A percentile compares a stretch with the other conserved stretches of the same genome.
Evolutionary conservation across 2,888 invertebrate genomes (phyloP).

Genomic region (Agriopis aurantiaria): DNA sequence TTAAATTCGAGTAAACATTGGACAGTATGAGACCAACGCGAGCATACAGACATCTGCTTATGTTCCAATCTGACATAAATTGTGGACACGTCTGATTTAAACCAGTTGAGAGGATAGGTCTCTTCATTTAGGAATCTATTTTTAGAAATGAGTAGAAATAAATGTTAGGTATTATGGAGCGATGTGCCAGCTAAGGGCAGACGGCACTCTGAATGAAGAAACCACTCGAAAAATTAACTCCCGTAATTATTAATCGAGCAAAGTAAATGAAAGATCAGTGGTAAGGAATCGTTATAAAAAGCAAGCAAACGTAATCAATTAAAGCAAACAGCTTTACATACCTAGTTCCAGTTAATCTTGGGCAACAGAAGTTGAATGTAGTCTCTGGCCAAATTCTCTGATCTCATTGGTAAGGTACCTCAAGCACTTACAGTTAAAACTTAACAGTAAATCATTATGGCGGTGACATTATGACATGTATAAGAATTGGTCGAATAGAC

Average conservation of each 20-base stretch:
- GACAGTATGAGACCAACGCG: conserved; percentile 59
- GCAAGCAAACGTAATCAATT: conserved; percentile 18
- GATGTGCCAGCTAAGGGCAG: conserved; percentile 25
- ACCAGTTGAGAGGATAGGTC: conserved; percentile 44
- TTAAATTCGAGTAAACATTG: conserved; percentile 71
- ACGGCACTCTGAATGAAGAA: neutral
- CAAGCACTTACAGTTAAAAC: conserved; percentile 47
- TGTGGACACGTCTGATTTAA: conserved; percentile 46
- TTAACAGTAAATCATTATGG: conserved; percentile 69
- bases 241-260: neutral
- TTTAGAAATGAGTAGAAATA: conserved; percentile 39
- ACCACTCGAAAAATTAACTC: conserved; percentile 13
- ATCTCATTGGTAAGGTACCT: conserved; percentile 38
- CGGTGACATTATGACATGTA: conserved; percentile 68
- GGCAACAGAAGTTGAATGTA: conserved; percentile 31
- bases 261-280: neutral
- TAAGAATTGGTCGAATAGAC: conserved; percentile 71
- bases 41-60: conserved; percentile 55
- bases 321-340: conserved; percentile 31
- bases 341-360: conserved; percentile 29
- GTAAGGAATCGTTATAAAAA: conserved; percentile 29
- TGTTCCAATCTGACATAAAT: conserved; percentile 49
- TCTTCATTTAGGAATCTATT: conserved; percentile 44
- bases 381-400: conserved; percentile 35
- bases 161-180: conserved; percentile 23